Base-by-base conservation (phyloP, 2,797 vertebrate genomes). In the Ctenopoma multispine region DNA sequence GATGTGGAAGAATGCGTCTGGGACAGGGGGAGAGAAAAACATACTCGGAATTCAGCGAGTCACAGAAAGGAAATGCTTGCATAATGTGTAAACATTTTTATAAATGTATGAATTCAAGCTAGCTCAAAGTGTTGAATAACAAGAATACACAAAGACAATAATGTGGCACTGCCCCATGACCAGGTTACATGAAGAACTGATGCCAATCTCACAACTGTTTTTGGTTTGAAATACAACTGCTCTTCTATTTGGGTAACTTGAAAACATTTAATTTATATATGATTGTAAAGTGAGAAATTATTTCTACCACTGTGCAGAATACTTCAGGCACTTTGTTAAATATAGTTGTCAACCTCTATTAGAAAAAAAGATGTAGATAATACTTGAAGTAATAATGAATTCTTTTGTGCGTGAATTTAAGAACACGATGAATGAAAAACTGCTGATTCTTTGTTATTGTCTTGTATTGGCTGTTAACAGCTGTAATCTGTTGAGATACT, bases 281-380 rank as follows among this genome's bases (percentile, higher is more conserved):
- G 48, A 69, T 63, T 80, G 62, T 76, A 79, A 64, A 67, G 34
- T 58, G 66, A 62, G 24, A 69, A 68, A 63, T n/a, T 77, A 46
- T 75, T 88, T 77, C 41, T 80, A 66, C 78, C 53, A 75, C 72
- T 86, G 57, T 68, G 78, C 56, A 43, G 40, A 73, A 54, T 11
- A 64, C 46, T 23, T 78, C 58, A 78, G 36, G 72, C 78, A 83
- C 84, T 82, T 88, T 89, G 63, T 81, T 78, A 77, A 66, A 58
- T 36, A 27, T 29, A 10, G 21, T 41, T 82, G 55, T 81, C 70
- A 78, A 63, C 59, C 3, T 47, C 18, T 64, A 2, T 63, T 46
- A 34, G 7, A 21, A 15, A 54, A 47, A 50, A 54, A 23, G 24
- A 49, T 89, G 65, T 83, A 82, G 55, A 80, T 78, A 70, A 47